Conservation (phyloP, 2,113 vertebrate genomes). For the Corythoichthys haematopterus region DNA sequence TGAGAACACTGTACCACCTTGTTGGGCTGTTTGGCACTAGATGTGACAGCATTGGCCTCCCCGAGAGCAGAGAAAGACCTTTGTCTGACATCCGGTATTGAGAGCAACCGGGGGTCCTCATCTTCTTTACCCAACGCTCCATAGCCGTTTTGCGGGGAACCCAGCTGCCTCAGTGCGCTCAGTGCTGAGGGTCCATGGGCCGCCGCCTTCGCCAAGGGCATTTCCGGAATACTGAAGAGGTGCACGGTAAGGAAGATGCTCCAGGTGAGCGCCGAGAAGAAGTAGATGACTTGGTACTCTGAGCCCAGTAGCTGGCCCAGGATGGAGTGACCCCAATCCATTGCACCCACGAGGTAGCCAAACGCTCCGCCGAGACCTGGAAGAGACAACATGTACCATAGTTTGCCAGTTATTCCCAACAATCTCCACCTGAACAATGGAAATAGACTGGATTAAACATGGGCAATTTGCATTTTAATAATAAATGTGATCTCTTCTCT, state of each 20-base stretch:
- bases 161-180: slow-evolving; percentile 44
- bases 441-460: not conserved
- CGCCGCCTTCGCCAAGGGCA: slow-evolving; percentile 65
- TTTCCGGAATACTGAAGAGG: slow-evolving; percentile 89
- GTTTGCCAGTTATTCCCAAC: not conserved
- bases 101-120: slow-evolving; percentile 40
- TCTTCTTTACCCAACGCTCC: slow-evolving; percentile 71
- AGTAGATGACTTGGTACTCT: slow-evolving; percentile 95
- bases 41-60: slow-evolving; percentile 63
- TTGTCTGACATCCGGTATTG: slow-evolving; percentile 52
- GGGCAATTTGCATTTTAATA: no score
- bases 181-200: not conserved
- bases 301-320: slow-evolving; percentile 80
- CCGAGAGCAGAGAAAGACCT: slow-evolving; percentile 61
- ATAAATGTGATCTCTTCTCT: no score
- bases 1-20: not conserved
- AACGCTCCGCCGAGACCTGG: slow-evolving; percentile 89
- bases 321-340: slow-evolving; percentile 85
- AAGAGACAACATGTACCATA: not conserved
- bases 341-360: slow-evolving; percentile 89
- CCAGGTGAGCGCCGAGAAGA: slow-evolving; percentile 83
- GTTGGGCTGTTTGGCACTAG: slow-evolving; percentile 55
- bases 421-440: not conserved
- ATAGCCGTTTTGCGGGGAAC: slow-evolving; percentile 64
- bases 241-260: slow-evolving; percentile 78